These are phyloP conservation scores for Cheilosia impressa DNA, from an alignment of 2,888 invertebrate species.

Conservation along the genomic window DNA sequence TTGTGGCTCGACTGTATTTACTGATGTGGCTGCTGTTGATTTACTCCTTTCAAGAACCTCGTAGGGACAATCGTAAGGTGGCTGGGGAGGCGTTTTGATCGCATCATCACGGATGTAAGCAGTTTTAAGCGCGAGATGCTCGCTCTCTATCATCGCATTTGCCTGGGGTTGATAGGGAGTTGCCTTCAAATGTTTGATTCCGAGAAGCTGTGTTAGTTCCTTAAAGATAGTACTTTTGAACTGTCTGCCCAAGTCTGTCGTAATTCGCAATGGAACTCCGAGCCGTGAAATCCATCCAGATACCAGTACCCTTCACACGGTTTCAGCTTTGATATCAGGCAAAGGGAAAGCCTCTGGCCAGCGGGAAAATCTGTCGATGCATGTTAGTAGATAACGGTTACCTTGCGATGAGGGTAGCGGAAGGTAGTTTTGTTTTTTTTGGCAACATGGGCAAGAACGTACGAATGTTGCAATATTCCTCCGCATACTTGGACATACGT, in stretches of 20 bases:
- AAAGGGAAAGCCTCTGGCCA: constrained; percentile 56
- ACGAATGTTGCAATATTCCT: constrained; percentile 18
- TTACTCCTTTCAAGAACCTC: not conserved
- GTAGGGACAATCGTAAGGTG: constrained; percentile 15
- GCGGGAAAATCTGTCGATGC: constrained; percentile 47
- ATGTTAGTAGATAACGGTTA: constrained; percentile 39
- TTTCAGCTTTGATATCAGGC: constrained; percentile 43
- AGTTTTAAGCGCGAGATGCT: constrained; percentile 61
- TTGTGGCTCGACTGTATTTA: not conserved
- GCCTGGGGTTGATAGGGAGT: constrained; percentile 60
- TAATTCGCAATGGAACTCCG: constrained; percentile 54
- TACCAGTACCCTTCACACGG: constrained; percentile 35
- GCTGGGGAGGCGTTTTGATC: not conserved
- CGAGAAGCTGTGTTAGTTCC: constrained; percentile 41
- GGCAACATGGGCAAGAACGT: constrained; percentile 30
- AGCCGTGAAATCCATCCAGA: constrained; percentile 55
- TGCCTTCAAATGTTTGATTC: constrained; percentile 46
- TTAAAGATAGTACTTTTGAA: constrained; percentile 49
- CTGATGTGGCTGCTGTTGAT: not conserved
- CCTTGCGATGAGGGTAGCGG: constrained; percentile 38
- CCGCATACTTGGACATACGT: constrained; percentile 45
- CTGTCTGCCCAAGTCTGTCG: constrained; percentile 63
- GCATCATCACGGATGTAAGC: constrained; percentile 9
- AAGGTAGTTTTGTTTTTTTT: too few relatives aligned
- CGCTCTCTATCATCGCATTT: constrained; percentile 68